Evolutionary conservation across 2,797 vertebrate species (phyloP).

Genomic region (Monodelphis domestica): DNA sequence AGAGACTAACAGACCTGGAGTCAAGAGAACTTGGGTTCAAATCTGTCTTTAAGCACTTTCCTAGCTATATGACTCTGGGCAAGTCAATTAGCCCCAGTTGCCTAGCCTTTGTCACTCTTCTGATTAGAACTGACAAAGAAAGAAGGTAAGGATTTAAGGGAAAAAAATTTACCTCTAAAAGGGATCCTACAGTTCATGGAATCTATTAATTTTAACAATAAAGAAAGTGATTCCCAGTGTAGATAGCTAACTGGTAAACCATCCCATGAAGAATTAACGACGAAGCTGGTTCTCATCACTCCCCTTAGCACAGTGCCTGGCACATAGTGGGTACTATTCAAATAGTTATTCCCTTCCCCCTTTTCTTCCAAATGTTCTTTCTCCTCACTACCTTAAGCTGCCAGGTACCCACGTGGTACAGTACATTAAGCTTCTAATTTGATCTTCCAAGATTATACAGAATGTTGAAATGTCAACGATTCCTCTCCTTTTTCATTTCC

Average conservation of each 20-base stretch:
- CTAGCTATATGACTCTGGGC: too few species aligned
- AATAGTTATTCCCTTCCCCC: background rate
- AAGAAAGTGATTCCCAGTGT: background rate
- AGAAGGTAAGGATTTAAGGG: too few species aligned
- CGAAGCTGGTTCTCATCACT: background rate
- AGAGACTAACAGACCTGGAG: too few species aligned
- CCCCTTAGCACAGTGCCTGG: background rate
- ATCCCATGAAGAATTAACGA: background rate
- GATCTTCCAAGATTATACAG: constrained; percentile 48
- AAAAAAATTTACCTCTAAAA: constrained; percentile 4
- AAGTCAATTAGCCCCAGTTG: too few species aligned
- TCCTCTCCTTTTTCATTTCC: constrained; percentile 57
- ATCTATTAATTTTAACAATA: constrained; percentile 1
- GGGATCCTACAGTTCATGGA: constrained; percentile 16
- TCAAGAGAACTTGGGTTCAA: too few species aligned
- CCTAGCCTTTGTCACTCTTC: too few species aligned
- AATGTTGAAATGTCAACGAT: constrained; percentile 61
- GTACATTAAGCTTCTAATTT: constrained; percentile 50
- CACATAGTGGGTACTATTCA: background rate
- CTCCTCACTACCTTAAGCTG: background rate
- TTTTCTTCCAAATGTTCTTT: background rate
- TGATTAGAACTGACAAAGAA: too few species aligned
- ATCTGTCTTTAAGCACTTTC: too few species aligned
- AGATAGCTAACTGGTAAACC: constrained; percentile 5
- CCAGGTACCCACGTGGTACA: background rate